A percentile compares a stretch with the other conserved stretches of the same genome.
Evolutionary conservation across 1,140 invertebrate genomes (phyloP).

Genomic region (Metaphire vulgaris): DNA sequence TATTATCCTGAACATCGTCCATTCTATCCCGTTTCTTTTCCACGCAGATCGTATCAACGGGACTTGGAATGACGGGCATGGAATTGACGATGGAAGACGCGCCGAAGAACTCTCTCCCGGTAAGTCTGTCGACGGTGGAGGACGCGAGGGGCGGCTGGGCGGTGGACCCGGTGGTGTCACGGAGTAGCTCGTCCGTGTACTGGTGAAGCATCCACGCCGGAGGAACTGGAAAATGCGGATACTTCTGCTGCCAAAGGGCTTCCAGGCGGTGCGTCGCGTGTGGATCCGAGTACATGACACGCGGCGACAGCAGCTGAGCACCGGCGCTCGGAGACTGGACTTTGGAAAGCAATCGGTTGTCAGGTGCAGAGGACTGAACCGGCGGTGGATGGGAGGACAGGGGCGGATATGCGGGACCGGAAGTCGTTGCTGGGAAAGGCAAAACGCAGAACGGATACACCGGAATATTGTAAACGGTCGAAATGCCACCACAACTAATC

Average conservation of each 20-base stretch:
- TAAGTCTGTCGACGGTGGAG: no score
- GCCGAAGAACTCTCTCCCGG: no score
- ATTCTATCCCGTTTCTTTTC: not conserved
- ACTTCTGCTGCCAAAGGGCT: not conserved
- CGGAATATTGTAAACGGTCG: not conserved
- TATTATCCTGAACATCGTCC: not conserved
- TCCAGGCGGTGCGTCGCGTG: not conserved
- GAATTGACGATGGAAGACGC: not conserved
- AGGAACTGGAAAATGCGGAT: not conserved
- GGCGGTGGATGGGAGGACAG: no score
- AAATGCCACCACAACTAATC: no score
- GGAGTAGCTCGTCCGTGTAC: not conserved
- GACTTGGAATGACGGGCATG: not conserved
- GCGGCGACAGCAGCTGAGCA: not conserved
- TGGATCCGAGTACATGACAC: not conserved
- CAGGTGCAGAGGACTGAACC: not conserved
- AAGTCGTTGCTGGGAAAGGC: not conserved
- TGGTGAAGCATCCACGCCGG: not conserved
- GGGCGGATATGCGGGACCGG: no score
- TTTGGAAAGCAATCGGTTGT: not conserved
- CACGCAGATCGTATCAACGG: no score
- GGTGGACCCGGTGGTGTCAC: not conserved
- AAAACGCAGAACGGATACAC: not conserved
- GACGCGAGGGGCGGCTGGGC: not conserved
- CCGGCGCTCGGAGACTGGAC: not conserved